Evolutionary conservation across 2,797 vertebrate species (phyloP), one percentile per base, ranked within the genome.

Genomic region (Anguilla obscura): DNA sequence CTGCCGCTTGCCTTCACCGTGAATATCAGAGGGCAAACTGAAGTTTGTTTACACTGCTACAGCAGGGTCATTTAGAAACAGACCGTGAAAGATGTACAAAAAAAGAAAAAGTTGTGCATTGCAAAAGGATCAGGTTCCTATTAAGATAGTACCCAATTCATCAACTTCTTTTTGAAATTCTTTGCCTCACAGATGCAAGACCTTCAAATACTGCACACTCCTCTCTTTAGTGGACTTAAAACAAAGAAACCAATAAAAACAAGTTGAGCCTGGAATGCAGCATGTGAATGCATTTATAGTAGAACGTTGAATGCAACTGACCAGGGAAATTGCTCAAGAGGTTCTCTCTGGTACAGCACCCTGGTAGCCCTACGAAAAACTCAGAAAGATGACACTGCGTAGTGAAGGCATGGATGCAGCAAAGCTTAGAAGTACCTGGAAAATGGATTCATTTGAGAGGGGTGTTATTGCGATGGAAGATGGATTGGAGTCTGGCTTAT

Each of bases 401-500:
- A 52, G 40, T 16, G 82, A 82, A 74, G 58, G 88, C 85, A 50
- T 33, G 48, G 84, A 86, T 88, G 85, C 85, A 79, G 74, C 56
- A 8, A 45, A 54, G 58, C 76, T 18, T 27, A 48, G 56, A 56
- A 69, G 85, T 63, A 76, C 86, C 83, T 79, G 79, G 56, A 85
- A 82, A 89, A 89, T 87, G 84, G 69, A 87, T 74, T 87, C 40
- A 74, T 87, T 87, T 87, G 66, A 87, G 86, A 87, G 82, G 71
- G 84, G 83, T 91, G 92, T 92, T 92, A 92, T 91, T 93, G 89
- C 95, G 96, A 97, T 95, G 95, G 96, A 96, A 97, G 96, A 95
- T 93, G 95, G 95, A 96, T 93, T 94, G 93, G 94, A 96, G 96
- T 96, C 95, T 96, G 96, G 94, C 94, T 96, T 96, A 95, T 96